Evolutionary conservation across 2,797 vertebrate species (phyloP).

Genomic region (Clarias pachynema): DNA sequence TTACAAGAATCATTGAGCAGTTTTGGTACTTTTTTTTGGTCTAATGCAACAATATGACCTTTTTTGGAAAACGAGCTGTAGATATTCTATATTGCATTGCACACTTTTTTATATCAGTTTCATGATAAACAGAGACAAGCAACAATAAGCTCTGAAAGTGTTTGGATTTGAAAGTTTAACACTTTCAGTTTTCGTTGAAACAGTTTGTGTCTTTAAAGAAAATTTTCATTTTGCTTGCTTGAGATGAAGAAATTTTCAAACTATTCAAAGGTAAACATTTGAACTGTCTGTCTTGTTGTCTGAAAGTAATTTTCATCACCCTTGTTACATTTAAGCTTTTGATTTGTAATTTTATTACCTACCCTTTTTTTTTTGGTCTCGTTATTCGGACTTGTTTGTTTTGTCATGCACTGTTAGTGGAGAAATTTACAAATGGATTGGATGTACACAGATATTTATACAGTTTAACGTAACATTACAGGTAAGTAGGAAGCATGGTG

Average conservation of each 20-base stretch:
- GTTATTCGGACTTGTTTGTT: not conserved
- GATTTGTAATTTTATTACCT: constrained; percentile 2
- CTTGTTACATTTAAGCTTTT: not conserved
- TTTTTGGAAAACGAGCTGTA: not conserved
- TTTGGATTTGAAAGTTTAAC: constrained; percentile 4
- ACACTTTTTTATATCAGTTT: constrained; percentile 5
- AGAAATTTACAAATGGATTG: not conserved
- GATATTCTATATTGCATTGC: not conserved
- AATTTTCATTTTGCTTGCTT: not conserved
- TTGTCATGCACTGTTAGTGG: not conserved
- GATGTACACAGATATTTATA: not conserved
- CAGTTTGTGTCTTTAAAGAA: not conserved
- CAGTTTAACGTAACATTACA: not conserved
- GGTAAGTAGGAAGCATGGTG: not conserved
- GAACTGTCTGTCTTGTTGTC: not conserved
- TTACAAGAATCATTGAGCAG: not conserved
- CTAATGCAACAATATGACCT: not conserved
- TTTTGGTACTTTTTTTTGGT: not conserved
- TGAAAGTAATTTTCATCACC: not conserved
- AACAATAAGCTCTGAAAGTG: not conserved
- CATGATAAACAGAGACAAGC: not conserved
- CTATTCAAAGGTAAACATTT: not conserved
- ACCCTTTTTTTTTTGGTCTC: not conserved
- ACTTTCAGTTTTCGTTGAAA: not conserved
- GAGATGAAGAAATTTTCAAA: not conserved